phyloP scores from a whole-genome alignment of 2,888 invertebrate species.

The Steinernema scapterisci region DNA sequence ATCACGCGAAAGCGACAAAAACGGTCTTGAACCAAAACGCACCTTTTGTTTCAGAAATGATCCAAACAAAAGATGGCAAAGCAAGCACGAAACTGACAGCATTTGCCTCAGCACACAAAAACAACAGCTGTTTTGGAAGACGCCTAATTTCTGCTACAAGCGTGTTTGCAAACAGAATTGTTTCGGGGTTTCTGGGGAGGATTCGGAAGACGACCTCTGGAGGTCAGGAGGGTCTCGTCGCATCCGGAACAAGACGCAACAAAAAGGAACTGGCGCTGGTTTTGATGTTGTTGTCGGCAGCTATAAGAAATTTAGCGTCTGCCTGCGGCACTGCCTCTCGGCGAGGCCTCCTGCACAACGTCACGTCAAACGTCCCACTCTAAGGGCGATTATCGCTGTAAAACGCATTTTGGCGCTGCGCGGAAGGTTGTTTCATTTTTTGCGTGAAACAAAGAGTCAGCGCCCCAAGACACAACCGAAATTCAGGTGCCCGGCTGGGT shows the following conservation, averaged over 20 bases:
- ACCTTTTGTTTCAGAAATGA: neutral
- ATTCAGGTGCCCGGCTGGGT: no score
- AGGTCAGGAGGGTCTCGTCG: no score
- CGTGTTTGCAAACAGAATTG: neutral
- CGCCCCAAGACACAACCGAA: neutral
- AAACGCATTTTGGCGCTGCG: neutral
- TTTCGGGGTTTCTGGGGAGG: neutral
- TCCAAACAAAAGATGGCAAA: neutral
- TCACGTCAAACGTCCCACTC: slow-evolving; percentile 11
- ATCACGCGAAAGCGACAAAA: neutral
- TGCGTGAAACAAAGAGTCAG: neutral
- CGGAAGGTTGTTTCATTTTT: slow-evolving; percentile 3
- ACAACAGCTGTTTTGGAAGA: slow-evolving; percentile 14
- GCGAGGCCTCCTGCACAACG: slow-evolving; percentile 8
- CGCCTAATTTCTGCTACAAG: neutral
- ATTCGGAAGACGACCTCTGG: neutral
- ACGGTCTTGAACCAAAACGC: neutral
- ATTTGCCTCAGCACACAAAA: neutral
- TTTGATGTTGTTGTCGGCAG: neutral
- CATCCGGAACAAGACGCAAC: neutral
- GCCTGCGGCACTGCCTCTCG: neutral
- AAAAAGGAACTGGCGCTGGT: neutral
- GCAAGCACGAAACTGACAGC: slow-evolving; percentile 1
- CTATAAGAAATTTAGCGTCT: neutral
- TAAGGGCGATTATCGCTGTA: slow-evolving; percentile 22